Base-by-base conservation (phyloP, 2,888 invertebrate species). In the Nomada fabriciana region DNA sequence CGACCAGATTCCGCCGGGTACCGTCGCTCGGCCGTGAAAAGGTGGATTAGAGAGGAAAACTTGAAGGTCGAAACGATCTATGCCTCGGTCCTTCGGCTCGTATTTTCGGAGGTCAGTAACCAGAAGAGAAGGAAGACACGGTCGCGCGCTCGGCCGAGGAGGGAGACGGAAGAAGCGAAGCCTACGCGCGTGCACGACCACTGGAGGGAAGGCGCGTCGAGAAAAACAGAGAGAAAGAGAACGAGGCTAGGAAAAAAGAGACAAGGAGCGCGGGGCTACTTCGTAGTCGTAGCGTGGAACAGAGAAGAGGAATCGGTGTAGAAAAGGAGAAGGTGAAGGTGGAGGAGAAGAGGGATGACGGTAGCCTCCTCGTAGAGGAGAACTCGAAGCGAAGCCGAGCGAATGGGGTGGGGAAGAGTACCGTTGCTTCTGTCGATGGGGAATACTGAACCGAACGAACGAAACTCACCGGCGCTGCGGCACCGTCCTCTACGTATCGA, bases 61-160 rank as follows among this genome's bases (percentile, higher is more conserved):
- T 3, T 9, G 20, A 10, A 42, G 63, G 15, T 7, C 29, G 53
- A 10, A 18, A 23, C 23, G 29, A 70, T 70, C 57, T 64, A 76
- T 75, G 70, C 20, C 59, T 42, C 18, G 77, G 76, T 64, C 64
- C 68, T 73, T 61, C 80, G 65, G 74, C 80, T 87, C 82, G 91
- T 91, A 92, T 92, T 93, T 93, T 93, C 93, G 93, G 93, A 93
- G 93, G 93, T 93, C 93, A 93, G 93, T 94, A 93, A 93, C 93
- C 93, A 92, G 91, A 86, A 59, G 88, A 88, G 86, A 88, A 78
- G 80, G 86, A 82, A 87, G 81, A 47, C 61, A 81, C 60, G 73
- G 63, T 79, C 42, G 76, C 55, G 43, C 57, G 71, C 11, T 36
- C 43, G 71, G 29, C 20, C 59, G 59, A 18, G 72, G 50, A 72